Base-by-base conservation (phyloP, 2,797 vertebrate genomes). In the Scomberomorus guttatus region DNA sequence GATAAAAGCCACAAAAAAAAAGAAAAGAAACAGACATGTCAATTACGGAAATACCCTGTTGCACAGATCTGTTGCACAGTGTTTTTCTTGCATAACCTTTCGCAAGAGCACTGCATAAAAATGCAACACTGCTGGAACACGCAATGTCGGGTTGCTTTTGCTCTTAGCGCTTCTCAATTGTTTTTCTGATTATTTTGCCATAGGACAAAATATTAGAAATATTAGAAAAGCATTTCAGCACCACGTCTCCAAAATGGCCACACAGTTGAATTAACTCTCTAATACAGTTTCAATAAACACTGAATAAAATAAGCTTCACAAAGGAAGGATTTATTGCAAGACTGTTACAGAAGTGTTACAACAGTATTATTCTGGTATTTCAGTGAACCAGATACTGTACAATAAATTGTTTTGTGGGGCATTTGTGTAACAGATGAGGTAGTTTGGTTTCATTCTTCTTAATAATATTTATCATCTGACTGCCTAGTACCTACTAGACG, bases 391-490 rank as follows among this genome's bases (percentile, higher is more conserved):
- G 27, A 58, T 22, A 65, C 27, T 39, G n/a, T 52, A 34, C 32
- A 68, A 27, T 48, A 25, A 4, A 29, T 15, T 46, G n/a, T 6
- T 75, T 20, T 18, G 46, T 7, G 3, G 20, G 42, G 17, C 13
- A 55, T 63, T 73, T 57, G 14, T 44, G 13, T 44, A 44, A 54
- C 56, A 68, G 56, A 60, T 22, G 4, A 54, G n/a, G 4, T 55
- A 0, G 22, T 50, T 50, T 29, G 1, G 5, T 1, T 69, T 37
- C 2, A 27, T 56, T 62, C 20, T 42, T 59, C 22, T 29, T 52
- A 60, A 13, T 25, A 48, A 37, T 56, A 27, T 73, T 17, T 55
- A 55, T 24, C 12, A 42, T 17, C 24, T 22, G 42, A 37, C 72
- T 27, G 39, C 44, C 54, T 51, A n/a, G 18, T 11, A 42, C 7